Evolutionary conservation across 2,797 vertebrate genomes (phyloP).

Genomic region (Parauchenoglanis ngamensis): DNA sequence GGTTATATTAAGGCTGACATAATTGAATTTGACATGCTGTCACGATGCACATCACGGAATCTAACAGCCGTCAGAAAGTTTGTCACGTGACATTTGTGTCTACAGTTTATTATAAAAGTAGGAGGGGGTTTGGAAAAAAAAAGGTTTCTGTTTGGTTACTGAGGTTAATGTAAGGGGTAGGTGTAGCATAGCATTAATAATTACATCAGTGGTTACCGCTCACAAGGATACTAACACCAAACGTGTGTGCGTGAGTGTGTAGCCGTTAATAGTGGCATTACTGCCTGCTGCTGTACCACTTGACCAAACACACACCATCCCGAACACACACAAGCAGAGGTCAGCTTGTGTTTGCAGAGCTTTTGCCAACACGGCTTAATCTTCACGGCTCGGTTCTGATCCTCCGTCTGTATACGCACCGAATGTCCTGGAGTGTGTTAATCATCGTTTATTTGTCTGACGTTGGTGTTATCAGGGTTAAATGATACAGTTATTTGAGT

Average conservation of each 20-base stretch:
- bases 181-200: neutral
- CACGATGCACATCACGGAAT: neutral
- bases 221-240: neutral
- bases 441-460: neutral
- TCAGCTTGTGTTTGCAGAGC: slow-evolving; percentile 46
- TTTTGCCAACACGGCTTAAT: slow-evolving; percentile 38
- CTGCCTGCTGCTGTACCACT: slow-evolving; percentile 25
- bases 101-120: neutral
- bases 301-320: slow-evolving; percentile 26
- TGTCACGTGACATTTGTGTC: neutral
- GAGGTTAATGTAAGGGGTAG: neutral
- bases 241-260: neutral
- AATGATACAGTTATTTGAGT: neutral
- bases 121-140: neutral
- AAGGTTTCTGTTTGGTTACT: neutral
- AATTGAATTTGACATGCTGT: slow-evolving; percentile 8
- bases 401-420: neutral
- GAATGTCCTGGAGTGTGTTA: neutral
- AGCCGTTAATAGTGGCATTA: neutral
- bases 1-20: neutral
- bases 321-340: slow-evolving; percentile 50
- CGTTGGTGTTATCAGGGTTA: neutral
- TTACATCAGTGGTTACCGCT: neutral
- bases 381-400: too few relatives aligned
- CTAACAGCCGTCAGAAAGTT: neutral